These are phyloP conservation scores for Labrus mixtus DNA, from an alignment of 2,113 vertebrate species.

Conservation along the genomic window DNA sequence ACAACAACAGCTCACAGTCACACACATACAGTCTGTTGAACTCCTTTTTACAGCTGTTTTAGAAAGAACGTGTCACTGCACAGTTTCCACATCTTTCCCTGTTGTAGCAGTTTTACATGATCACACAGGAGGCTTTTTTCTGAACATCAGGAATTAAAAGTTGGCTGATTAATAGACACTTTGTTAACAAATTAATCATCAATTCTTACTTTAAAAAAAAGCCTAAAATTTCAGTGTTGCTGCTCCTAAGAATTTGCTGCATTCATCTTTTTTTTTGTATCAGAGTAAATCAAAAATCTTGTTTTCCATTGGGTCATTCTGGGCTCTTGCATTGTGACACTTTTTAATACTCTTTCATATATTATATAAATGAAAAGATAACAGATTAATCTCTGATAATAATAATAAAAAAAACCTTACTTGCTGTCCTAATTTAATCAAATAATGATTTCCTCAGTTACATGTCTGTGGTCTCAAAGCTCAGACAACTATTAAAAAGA, in stretches of 20 bases:
- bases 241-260: too few relatives aligned
- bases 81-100: not conserved
- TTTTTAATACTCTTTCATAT: not conserved
- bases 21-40: conserved; percentile 2
- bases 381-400: not conserved
- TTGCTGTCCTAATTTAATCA: not conserved
- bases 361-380: not conserved
- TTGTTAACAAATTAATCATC: too few relatives aligned
- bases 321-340: not conserved
- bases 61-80: conserved; percentile 4
- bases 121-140: not conserved
- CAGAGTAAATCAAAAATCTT: not conserved
- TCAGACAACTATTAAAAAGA: not conserved
- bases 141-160: not conserved
- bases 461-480: not conserved
- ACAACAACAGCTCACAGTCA: conserved; percentile 12
- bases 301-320: not conserved
- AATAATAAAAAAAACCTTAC: not conserved
- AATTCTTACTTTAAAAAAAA: too few relatives aligned
- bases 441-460: too few relatives aligned
- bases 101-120: not conserved
- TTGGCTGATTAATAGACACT: not conserved
- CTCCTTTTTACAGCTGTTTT: conserved; percentile 27
- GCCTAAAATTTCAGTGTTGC: too few relatives aligned
- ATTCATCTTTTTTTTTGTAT: too few relatives aligned